Base-by-base conservation (phyloP, 2,888 invertebrate species). In the Noctua janthe region DNA sequence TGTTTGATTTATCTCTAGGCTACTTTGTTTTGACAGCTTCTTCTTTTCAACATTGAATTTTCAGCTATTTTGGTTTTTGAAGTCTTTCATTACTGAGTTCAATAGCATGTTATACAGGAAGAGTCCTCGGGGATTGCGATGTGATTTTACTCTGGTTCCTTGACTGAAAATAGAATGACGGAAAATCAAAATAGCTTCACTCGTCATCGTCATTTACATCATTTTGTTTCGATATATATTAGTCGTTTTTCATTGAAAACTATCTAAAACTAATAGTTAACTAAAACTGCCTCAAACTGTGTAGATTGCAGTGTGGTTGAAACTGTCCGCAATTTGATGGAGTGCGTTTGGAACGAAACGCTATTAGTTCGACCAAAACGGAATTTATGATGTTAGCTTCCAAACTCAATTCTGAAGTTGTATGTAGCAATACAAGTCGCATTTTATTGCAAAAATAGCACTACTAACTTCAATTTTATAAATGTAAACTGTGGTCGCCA, bases 371-470 rank as follows among this genome's bases (percentile, higher is more conserved):
- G 59, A 39, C 10, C 49, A 49, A 71, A 81, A 35, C 71, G 35
- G 49, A 74, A 86, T 86, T 71, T 66, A 82, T 86, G 86, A 85
- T 73, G 66, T 69, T 43, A 39, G 51, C 71, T 54, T 29, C 69
- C 11, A 49, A 71, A 82, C 67, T 35, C 56, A 73, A 73, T 84
- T 47, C 20, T 43, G 10, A 39, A 73, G 35, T 71, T 20, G 17
- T n/a, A 17, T 7, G 11, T 23, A 17, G 35, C n/a, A 54, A 59
- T 67, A 51, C 20, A 29, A 67, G 39, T 56, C 39, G 15, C 8
- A 49, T 59, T 75, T 75, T 67, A 43, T 43, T 54, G 4, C 35
- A 5, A 43, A 82, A 43, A 35, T 67, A 10, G 13, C 17, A 51
- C 20, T 8, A 0, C 5, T 8, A 13, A 59, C 7, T 6, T 64